Conservation (phyloP, 2,888 invertebrate genomes). For the Drosophila paranaensis region DNA sequence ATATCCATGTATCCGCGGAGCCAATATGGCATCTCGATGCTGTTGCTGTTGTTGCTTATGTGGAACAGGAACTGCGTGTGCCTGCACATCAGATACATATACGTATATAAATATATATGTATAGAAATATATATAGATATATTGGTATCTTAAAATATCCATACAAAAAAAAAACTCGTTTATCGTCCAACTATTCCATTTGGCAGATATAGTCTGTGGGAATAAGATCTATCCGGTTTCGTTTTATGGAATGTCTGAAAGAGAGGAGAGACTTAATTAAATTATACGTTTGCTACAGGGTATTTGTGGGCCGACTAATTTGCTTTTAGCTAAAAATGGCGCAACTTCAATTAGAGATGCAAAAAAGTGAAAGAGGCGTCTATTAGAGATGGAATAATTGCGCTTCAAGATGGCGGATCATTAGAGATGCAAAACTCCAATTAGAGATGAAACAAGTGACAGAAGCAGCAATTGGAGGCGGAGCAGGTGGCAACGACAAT, state of each 20-base stretch:
- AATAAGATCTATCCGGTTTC: constrained; percentile 11
- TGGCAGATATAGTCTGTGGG: neutral
- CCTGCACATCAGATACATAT: neutral
- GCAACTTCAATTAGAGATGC: neutral
- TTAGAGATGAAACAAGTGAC: neutral
- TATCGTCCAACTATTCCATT: neutral
- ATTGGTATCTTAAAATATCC: constrained; percentile 5
- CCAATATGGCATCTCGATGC: neutral
- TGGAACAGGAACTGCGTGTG: neutral
- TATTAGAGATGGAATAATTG: neutral
- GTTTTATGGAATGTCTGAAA: neutral
- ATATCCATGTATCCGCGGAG: constrained; percentile 10
- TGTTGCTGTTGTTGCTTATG: neutral
- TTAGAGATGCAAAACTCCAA: neutral
- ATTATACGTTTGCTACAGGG: neutral
- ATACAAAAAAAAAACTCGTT: constrained; percentile 1
- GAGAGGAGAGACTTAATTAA: no score
- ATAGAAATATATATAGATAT: neutral
- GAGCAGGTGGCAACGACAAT: no score
- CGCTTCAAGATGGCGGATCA: neutral
- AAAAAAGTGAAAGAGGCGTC: neutral
- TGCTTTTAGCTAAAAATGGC: neutral
- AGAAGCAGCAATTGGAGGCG: neutral
- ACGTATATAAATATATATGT: neutral
- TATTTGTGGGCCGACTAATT: neutral